These are phyloP conservation scores for Microdon myrmicae DNA, from an alignment of 2,888 invertebrate genomes.

Conservation along the genomic window DNA sequence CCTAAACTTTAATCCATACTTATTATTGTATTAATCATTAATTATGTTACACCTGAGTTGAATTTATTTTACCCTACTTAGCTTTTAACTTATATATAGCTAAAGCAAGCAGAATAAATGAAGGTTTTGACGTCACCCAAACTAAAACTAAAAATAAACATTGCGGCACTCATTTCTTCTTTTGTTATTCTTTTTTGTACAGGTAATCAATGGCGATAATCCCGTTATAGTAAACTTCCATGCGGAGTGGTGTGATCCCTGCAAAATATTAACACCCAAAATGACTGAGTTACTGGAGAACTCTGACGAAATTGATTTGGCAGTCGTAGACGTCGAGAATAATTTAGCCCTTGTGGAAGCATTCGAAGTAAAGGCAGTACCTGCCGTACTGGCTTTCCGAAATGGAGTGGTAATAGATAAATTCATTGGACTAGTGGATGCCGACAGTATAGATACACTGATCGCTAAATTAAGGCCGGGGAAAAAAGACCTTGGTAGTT, in stretches of 20 bases:
- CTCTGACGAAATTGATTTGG: slow-evolving; percentile 78
- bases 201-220: slow-evolving; percentile 83
- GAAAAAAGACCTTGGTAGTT: slow-evolving; percentile 16
- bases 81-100: no score
- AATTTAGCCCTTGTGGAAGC: slow-evolving; percentile 85
- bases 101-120: no score
- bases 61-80: slow-evolving; percentile 1
- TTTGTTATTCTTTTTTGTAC: slow-evolving; percentile 37
- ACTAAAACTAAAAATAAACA: not conserved
- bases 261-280: slow-evolving; percentile 86
- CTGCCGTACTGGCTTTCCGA: slow-evolving; percentile 77
- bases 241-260: slow-evolving; percentile 92
- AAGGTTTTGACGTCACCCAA: no score
- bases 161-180: not conserved
- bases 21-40: no score
- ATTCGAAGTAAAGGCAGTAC: slow-evolving; percentile 85
- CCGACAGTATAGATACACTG: slow-evolving; percentile 81
- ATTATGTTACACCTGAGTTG: not conserved
- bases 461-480: slow-evolving; percentile 71
- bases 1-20: no score
- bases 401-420: slow-evolving; percentile 87
- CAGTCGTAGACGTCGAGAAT: slow-evolving; percentile 83
- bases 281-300: slow-evolving; percentile 80
- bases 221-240: slow-evolving; percentile 93
- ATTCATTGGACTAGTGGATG: slow-evolving; percentile 86